These are phyloP conservation scores for Xiphophorus couchianus DNA, from an alignment of 2,113 vertebrate genomes.

Conservation along the genomic window DNA sequence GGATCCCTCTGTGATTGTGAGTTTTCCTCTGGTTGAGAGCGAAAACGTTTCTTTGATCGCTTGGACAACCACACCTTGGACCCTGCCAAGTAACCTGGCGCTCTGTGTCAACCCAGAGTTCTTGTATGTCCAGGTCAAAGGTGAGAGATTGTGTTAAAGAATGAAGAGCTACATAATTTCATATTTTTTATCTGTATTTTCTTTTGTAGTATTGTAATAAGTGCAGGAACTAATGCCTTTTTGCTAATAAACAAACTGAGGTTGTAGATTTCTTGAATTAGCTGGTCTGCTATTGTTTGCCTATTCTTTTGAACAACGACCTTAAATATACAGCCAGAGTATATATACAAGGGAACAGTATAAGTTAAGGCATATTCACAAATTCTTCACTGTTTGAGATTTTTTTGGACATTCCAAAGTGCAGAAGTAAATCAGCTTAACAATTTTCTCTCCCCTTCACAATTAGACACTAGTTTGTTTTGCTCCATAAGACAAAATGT, in stretches of 20 bases:
- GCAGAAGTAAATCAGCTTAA: not conserved
- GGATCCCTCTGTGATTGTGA: conserved; percentile 93
- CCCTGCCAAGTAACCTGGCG: conserved; percentile 94
- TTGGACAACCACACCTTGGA: conserved; percentile 99
- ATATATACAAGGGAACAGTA: no score
- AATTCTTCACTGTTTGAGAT: no score
- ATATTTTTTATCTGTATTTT: no score
- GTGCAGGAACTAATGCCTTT: not conserved
- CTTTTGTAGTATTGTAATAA: not conserved
- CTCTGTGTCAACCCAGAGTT: conserved; percentile 93
- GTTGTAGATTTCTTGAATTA: conserved; percentile 25
- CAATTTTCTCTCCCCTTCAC: not conserved
- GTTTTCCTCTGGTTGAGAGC: conserved; percentile 90
- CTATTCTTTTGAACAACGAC: not conserved
- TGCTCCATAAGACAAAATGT: not conserved
- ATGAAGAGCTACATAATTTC: no score
- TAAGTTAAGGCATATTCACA: no score
- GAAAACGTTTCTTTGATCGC: conserved; percentile 86
- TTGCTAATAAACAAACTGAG: conserved; percentile 17
- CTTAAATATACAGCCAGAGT: no score
- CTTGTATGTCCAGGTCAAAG: conserved; percentile 90
- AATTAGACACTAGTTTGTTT: not conserved
- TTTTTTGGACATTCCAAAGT: no score
- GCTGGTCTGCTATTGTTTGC: conserved; percentile 13
- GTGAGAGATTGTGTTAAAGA: conserved; percentile 67